Percentiles rank a stretch among this genome's conserved stretches.
Conservation (phyloP, 2,113 vertebrate species). For the Rattus rattus region DNA sequence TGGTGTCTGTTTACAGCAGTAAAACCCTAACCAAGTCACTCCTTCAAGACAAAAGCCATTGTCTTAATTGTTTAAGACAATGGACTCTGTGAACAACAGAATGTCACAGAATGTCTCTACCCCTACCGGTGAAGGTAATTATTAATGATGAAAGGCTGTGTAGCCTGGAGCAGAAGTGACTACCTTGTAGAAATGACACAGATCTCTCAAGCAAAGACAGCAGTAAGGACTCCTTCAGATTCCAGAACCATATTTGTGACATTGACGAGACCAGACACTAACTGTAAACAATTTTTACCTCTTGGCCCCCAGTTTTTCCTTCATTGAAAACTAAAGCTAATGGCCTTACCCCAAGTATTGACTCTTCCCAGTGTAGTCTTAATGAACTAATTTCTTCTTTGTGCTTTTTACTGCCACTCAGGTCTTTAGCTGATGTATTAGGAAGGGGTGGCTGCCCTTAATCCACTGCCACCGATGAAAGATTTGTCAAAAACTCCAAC, state of each 20-base stretch:
- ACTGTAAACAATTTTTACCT: background rate
- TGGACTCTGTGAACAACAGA: background rate
- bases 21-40: too few species aligned
- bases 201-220: background rate
- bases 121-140: background rate
- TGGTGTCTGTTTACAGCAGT: too few species aligned
- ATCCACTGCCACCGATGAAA: background rate
- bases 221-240: background rate
- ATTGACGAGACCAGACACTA: background rate
- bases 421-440: background rate
- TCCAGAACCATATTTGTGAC: background rate
- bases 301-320: background rate
- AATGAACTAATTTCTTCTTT: background rate
- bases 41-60: background rate
- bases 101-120: background rate
- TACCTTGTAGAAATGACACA: background rate
- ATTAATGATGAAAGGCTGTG: too few species aligned
- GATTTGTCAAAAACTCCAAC: background rate
- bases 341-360: background rate
- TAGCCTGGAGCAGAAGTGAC: background rate
- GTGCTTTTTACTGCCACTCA: background rate
- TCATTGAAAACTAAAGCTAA: background rate
- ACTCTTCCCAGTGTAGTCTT: too few species aligned
- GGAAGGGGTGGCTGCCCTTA: background rate
- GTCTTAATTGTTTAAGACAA: background rate